phyloP scores from a whole-genome alignment of 2,113 vertebrate species.

The Arothron firmamentum region DNA sequence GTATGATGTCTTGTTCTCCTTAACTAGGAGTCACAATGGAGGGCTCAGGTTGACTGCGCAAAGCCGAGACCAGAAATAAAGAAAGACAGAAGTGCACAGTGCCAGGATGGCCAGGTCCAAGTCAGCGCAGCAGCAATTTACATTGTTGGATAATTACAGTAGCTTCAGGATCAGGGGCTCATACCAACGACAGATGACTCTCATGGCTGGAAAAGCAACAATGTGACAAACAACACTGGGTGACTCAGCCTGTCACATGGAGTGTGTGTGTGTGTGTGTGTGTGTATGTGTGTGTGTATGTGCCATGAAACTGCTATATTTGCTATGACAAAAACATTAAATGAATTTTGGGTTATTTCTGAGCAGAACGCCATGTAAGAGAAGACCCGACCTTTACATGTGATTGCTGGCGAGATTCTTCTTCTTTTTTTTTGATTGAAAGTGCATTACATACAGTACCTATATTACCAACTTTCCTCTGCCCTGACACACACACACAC shows the following conservation, averaged over 20 bases:
- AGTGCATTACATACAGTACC: background rate
- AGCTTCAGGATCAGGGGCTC: conserved; percentile 60
- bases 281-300: conserved; percentile 31
- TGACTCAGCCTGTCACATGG: conserved; percentile 31
- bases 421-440: too few species aligned
- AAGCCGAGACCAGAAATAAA: background rate
- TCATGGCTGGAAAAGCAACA: conserved; percentile 25
- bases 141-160: conserved; percentile 68
- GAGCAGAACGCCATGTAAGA: conserved; percentile 21
- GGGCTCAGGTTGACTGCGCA: conserved; percentile 8
- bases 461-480: background rate
- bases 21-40: conserved; percentile 19
- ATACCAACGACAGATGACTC: conserved; percentile 61
- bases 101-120: conserved; percentile 25
- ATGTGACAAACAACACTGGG: conserved; percentile 41
- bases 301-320: conserved; percentile 28
- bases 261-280: conserved; percentile 28
- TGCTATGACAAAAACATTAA: conserved; percentile 19
- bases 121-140: conserved; percentile 61
- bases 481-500: too few species aligned
- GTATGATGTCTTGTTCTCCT: conserved; percentile 42
- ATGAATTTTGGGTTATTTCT: conserved; percentile 42
- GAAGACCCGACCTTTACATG: conserved; percentile 2
- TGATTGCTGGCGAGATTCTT: too few species aligned
- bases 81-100: conserved; percentile 11